Conservation (phyloP, 2,113 vertebrate genomes). For the Sterrhoptilus dennistouni region DNA sequence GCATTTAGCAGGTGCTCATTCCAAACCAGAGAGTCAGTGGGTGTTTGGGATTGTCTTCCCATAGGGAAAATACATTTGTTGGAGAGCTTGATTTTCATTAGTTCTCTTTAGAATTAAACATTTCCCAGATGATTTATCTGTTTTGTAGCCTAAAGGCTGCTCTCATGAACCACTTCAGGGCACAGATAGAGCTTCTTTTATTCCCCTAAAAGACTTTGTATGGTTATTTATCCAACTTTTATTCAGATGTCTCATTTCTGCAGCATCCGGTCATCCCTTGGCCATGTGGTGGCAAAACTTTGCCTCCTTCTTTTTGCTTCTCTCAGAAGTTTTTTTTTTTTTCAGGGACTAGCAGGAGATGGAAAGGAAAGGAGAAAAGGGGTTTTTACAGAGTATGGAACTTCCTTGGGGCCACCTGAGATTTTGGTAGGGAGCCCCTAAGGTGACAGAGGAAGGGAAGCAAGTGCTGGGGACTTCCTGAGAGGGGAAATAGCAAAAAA, state of each 20-base stretch:
- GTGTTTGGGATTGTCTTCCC: not conserved
- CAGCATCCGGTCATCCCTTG: not conserved
- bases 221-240: not conserved
- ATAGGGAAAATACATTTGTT: fast-evolving
- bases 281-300: not conserved
- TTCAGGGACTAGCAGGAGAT: not conserved
- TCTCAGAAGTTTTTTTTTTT: not conserved
- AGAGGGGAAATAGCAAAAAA: not conserved
- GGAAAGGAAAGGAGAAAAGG: not conserved
- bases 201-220: not conserved
- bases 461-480: not conserved
- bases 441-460: not conserved
- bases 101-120: not conserved
- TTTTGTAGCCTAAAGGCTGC: not conserved
- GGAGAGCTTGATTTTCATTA: not conserved
- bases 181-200: not conserved
- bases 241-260: not conserved
- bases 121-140: not conserved
- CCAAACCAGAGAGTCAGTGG: not conserved
- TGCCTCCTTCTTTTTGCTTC: not conserved
- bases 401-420: not conserved
- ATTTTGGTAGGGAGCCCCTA: not conserved
- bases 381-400: not conserved
- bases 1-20: not conserved
- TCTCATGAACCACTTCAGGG: not conserved